Conservation (phyloP, 2,888 invertebrate genomes). For the Acronicta aceris region DNA sequence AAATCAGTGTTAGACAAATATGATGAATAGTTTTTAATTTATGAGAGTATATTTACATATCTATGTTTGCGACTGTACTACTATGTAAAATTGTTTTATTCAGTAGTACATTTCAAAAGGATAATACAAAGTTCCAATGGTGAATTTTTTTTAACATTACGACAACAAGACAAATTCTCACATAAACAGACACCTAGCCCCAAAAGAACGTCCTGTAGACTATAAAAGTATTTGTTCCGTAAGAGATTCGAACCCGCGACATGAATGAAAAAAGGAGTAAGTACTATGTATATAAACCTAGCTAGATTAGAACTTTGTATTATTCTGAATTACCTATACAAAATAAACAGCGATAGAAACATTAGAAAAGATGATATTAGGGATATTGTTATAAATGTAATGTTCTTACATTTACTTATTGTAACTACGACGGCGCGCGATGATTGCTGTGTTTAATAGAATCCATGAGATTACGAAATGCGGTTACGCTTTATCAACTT, state of each 20-base stretch:
- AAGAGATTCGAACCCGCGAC: too few relatives aligned
- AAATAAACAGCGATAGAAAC: constrained; percentile 46
- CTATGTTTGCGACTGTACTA: constrained; percentile 47
- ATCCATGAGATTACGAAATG: too few relatives aligned
- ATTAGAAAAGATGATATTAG: constrained; percentile 30
- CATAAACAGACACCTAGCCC: too few relatives aligned
- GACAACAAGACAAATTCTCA: too few relatives aligned
- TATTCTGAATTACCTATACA: constrained; percentile 39
- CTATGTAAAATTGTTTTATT: constrained; percentile 28
- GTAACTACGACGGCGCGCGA: constrained; percentile 10
- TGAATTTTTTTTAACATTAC: too few relatives aligned
- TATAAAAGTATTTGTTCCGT: not conserved
- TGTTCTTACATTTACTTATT: constrained; percentile 10
- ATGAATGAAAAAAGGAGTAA: too few relatives aligned
- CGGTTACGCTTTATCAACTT: too few relatives aligned
- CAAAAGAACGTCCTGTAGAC: too few relatives aligned
- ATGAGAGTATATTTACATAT: constrained; percentile 56
- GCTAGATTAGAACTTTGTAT: constrained; percentile 20
- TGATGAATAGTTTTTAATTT: constrained; percentile 38
- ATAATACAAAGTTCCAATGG: constrained; percentile 16
- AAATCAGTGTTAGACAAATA: constrained; percentile 26
- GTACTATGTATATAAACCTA: too few relatives aligned
- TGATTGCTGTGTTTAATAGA: too few relatives aligned
- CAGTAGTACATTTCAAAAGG: constrained; percentile 15
- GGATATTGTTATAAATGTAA: constrained; percentile 34